Base-by-base conservation (phyloP, 2,797 vertebrate species). In the Phoeniculus purpureus region DNA sequence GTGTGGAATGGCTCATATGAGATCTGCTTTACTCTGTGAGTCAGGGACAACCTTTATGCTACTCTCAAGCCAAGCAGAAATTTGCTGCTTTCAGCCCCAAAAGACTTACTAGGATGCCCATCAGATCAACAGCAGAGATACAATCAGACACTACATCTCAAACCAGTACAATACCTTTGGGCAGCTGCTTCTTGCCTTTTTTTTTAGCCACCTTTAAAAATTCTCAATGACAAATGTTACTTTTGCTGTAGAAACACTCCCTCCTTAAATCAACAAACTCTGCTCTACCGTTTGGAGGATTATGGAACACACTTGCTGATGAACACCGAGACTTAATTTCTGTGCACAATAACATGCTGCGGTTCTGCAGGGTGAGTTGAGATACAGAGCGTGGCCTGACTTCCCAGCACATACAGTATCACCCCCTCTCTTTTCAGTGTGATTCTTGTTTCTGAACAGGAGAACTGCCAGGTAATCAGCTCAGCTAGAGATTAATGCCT, bases 381-480 rank as follows among this genome's bases (percentile, higher is more conserved):
- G 83, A 92, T 32, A 67, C 78, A 61, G 18, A 6, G 25, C 12
- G 14, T 9, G 47, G 8, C 6, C 50, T 25, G 29, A 65, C 31
- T 60, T 5, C 65, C 27, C 52, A 62, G 87, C 31, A 83, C 32
- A 47, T 10, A 26, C 23, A 51, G 60, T 1, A 37, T 27, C 56
- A 32, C 34, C 25, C 48, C 37, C 66, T 13, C 37, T 51, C 40
- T 32, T 17, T 7, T 22, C 61, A 40, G 37, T 1, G 14, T 15
- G 25, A 29, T 48, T 83, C 60, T 11, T 55, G 45, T 9, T 73
- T 25, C 67, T 27, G n/a, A 70, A 48, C 60, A 88, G 90, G 54
- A 76, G 52, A 75, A 11, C 19, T 84, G 90, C 85, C 87, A 93
- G 90, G 58, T 43, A n/a, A 95, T 78, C 94, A 92, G 85, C 92